Conservation (phyloP, 2,888 invertebrate genomes). For the Hyalella azteca region DNA sequence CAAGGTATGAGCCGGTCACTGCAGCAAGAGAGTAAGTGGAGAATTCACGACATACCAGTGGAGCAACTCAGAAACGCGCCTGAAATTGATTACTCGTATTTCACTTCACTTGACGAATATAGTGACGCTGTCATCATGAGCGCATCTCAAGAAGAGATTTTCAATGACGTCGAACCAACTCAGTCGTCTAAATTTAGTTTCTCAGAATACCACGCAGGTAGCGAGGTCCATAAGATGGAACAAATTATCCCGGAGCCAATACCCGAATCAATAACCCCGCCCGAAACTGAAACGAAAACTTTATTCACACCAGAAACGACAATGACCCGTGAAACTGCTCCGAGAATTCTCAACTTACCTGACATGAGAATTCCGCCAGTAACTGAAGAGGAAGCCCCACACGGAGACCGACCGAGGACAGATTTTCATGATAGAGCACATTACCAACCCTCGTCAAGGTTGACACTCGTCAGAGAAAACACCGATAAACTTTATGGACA, state of each 20-base stretch:
- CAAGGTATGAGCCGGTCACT: background rate
- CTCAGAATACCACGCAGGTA: no score
- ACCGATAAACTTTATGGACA: constrained; percentile 14
- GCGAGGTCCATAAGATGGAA: constrained; percentile 15
- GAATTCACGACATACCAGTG: background rate
- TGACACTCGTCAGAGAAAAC: background rate
- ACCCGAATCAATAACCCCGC: no score
- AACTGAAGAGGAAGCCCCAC: no score
- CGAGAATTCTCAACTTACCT: no score
- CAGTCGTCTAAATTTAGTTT: no score
- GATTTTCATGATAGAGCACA: no score
- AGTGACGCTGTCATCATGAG: background rate
- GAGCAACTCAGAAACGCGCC: background rate
- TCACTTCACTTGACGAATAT: background rate
- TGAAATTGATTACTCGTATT: background rate
- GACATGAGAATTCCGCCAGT: no score
- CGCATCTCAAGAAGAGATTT: background rate
- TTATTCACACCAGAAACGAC: no score
- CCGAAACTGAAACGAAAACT: no score
- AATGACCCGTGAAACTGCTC: no score
- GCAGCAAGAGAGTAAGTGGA: background rate
- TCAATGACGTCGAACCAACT: background rate
- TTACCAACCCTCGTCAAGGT: background rate
- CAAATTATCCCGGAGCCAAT: constrained; percentile 21
- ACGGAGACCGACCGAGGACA: no score